Evolutionary conservation across 2,888 invertebrate genomes (phyloP), one percentile per base, ranked within the genome.

Genomic region (Drosophila imparisetae): DNA sequence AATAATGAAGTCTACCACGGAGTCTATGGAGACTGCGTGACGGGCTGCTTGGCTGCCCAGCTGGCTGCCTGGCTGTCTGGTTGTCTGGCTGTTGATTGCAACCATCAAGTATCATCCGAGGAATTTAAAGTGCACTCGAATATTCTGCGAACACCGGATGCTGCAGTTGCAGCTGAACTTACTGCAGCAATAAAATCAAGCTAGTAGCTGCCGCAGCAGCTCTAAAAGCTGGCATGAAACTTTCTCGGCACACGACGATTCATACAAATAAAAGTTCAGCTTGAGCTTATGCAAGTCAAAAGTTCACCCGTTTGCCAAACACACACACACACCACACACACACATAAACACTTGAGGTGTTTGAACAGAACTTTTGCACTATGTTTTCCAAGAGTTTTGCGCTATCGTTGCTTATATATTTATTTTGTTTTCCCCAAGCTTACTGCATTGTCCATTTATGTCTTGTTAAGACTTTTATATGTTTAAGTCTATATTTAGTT

Each of bases 101-200:
- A 81, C 83, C 86, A 90, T 90, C 89, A 86, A 86, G 86, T 90
- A 86, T 86, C 90, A 86, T 90, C 81, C 86, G 90, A 86, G 90
- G 83, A 90, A 86, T 86, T 90, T 83, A 75, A 75, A 90, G 89
- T 78, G 88, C 81, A 79, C 88, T 86, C 73, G 58, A 53, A 45
- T 65, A 64, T 64, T 64, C 52, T 53, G 66, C 24, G 61, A 40
- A 63, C 62, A 32, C 62, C 63, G 78, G 79, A 75, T 70, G 73
- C 64, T 40, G 48, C 70, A 53, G 52, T 71, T 62, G 64, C 68
- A 50, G 50, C 49, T 61, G 60, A 68, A 76, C 68, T 71, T 72
- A 66, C 67, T 74, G 72, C 78, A 67, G 82, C 80, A 87, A 83
- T 88, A 81, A 88, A 90, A 80, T 81, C 66, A 54, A 54, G 66